Percentiles rank a stretch among this genome's conserved stretches.
Conservation (phyloP, 2,888 invertebrate genomes). For the Aspidapion aeneum region DNA sequence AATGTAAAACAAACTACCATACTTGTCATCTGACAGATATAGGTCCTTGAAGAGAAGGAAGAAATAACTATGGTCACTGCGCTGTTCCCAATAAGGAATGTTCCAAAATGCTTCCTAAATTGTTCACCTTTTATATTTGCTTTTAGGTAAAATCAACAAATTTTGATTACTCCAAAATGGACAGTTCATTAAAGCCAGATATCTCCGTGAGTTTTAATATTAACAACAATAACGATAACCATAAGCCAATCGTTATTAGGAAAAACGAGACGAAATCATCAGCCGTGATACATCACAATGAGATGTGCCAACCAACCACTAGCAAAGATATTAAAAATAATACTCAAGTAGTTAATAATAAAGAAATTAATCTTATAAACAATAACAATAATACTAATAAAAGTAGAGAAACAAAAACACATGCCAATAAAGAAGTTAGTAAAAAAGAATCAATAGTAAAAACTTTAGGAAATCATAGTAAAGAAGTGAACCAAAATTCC, state of each 20-base stretch:
- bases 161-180: conserved; percentile 50
- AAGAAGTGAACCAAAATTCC: not conserved
- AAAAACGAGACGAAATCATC: conserved; percentile 46
- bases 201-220: conserved; percentile 56
- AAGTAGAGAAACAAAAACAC: conserved; percentile 11
- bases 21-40: too few species aligned
- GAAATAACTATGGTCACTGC: too few species aligned
- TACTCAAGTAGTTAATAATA: not conserved
- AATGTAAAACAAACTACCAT: too few species aligned
- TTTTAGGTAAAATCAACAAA: conserved; percentile 61
- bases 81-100: too few species aligned
- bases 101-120: too few species aligned
- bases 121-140: too few species aligned
- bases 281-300: not conserved
- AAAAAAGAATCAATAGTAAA: conserved; percentile 34
- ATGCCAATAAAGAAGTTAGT: conserved; percentile 15
- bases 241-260: conserved; percentile 53
- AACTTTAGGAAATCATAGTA: conserved; percentile 38
- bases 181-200: conserved; percentile 8
- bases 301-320: not conserved
- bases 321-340: not conserved
- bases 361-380: not conserved
- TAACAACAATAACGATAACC: conserved; percentile 54
- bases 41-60: too few species aligned
- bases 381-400: too few species aligned